These are phyloP conservation scores for Ophion ellenae DNA, from an alignment of 2,888 invertebrate species.

Conservation along the genomic window DNA sequence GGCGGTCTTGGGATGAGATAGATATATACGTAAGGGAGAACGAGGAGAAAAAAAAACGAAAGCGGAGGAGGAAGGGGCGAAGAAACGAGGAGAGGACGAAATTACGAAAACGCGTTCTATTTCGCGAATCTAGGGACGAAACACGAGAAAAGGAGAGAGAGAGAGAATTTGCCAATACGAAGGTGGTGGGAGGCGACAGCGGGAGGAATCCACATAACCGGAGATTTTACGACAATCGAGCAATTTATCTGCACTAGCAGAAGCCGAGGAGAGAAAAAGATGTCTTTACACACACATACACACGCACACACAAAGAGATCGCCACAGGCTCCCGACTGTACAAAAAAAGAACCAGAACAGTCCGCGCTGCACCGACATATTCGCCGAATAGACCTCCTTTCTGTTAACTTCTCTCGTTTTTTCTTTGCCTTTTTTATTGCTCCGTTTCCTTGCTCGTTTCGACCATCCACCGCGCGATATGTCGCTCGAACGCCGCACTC, in stretches of 20 bases:
- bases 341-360: slow-evolving; percentile 49
- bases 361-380: slow-evolving; percentile 33
- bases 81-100: slow-evolving; percentile 7
- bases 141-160: slow-evolving; percentile 10
- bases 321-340: slow-evolving; percentile 25
- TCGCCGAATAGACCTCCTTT: slow-evolving; percentile 10
- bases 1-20: slow-evolving; percentile 39
- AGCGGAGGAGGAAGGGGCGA: slow-evolving; percentile 9
- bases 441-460: slow-evolving; percentile 11
- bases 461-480: not conserved
- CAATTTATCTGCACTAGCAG: slow-evolving; percentile 61
- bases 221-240: slow-evolving; percentile 68
- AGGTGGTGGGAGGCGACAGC: slow-evolving; percentile 7
- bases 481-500: slow-evolving; percentile 15
- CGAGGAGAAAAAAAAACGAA: not conserved
- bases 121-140: slow-evolving; percentile 9
- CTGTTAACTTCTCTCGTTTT: slow-evolving; percentile 7
- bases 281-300: slow-evolving; percentile 3
- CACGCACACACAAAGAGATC: slow-evolving; percentile 29
- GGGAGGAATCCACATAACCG: slow-evolving; percentile 47
- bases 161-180: slow-evolving; percentile 21
- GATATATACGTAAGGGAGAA: slow-evolving; percentile 25
- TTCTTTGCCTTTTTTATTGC: slow-evolving; percentile 7
- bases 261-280: slow-evolving; percentile 46
- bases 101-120: slow-evolving; percentile 46